Percentiles rank a stretch among this genome's conserved stretches.
These are phyloP conservation scores for Recurvirostra avosetta DNA, from an alignment of 2,113 vertebrate genomes.

Conservation along the genomic window DNA sequence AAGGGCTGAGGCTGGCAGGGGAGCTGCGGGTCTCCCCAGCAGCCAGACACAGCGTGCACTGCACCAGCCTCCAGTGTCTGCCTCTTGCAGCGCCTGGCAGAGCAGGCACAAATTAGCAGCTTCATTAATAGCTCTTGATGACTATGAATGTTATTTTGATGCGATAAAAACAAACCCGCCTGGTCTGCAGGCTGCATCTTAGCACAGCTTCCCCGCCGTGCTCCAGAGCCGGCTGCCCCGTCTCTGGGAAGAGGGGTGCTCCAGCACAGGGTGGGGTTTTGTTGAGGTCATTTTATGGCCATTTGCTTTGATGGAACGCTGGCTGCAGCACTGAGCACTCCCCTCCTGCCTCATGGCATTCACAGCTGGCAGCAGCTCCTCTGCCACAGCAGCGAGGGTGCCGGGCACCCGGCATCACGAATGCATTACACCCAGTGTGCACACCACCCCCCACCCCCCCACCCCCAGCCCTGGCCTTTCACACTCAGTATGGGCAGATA, in stretches of 20 bases:
- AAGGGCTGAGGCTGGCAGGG: not conserved
- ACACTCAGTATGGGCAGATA: not conserved
- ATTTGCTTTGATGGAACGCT: not conserved
- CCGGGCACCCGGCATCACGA: not conserved
- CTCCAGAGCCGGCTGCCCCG: not conserved
- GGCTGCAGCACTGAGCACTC: not conserved
- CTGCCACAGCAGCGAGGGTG: not conserved
- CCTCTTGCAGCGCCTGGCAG: not conserved
- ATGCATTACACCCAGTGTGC: not conserved
- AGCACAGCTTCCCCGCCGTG: fast-evolving
- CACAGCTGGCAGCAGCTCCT: not conserved
- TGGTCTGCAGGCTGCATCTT: not conserved
- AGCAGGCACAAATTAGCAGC: slow-evolving; percentile 21
- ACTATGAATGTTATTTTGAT: not conserved
- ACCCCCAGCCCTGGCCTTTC: no score
- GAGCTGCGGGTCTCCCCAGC: not conserved
- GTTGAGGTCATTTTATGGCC: not conserved
- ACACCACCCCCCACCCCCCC: no score
- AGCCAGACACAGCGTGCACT: not conserved
- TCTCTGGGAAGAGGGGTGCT: not conserved
- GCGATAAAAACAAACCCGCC: not conserved
- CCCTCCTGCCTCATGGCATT: not conserved
- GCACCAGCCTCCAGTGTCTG: not conserved
- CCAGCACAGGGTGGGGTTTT: not conserved
- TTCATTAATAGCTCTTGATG: slow-evolving; percentile 38